Evolutionary conservation across 2,797 vertebrate species (phyloP), one percentile per base, ranked within the genome.

Genomic region (Odontamblyopus lacepedii): DNA sequence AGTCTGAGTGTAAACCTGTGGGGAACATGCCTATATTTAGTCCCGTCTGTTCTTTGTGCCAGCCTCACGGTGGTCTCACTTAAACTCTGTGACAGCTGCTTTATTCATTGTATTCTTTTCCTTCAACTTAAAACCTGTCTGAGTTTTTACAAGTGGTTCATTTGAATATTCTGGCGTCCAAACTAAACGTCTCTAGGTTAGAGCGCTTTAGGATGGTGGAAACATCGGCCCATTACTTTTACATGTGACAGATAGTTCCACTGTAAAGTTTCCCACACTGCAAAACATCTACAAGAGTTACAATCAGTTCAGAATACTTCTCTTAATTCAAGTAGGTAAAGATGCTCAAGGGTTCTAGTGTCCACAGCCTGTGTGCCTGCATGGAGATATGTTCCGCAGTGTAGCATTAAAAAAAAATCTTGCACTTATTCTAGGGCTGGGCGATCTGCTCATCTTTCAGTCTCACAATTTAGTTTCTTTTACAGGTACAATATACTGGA

Each of bases 11-110:
- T 44, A 44, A 44, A 44, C 38, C 3, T 15, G 16, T 50, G 48
- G 48, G 48, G 8, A 56, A 11, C 23, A 9, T 19, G 23, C 1
- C 56, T 61, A 19, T 35, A 35, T 62, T 62, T 35, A 32, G 60
- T 8, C 30, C 29, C 0, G 60, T 2, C 5, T 19, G 5, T 16
- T 62, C 8, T 18, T 29, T 63, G 56, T 73, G 66, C 83, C 70
- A 71, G 70, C 57, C 73, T 29, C 70, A 61, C 60, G 81, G 81
- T 88, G 82, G 85, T 85, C 80, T 69, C 75, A 63, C 73, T 84
- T 83, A 80, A 81, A 88, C 78, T 82, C 67, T 86, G 78, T 81
- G 77, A 81, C 74, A 82, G 77, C 53, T 81, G 72, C 76, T 83
- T 81, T 44, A 70, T 77, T 83, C 65, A 79, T 63, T 75, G 65